Percentiles rank a stretch among this genome's conserved stretches.
These are phyloP conservation scores for Rhegmatorhina hoffmannsi DNA, from an alignment of 2,113 vertebrate species.

Conservation along the genomic window DNA sequence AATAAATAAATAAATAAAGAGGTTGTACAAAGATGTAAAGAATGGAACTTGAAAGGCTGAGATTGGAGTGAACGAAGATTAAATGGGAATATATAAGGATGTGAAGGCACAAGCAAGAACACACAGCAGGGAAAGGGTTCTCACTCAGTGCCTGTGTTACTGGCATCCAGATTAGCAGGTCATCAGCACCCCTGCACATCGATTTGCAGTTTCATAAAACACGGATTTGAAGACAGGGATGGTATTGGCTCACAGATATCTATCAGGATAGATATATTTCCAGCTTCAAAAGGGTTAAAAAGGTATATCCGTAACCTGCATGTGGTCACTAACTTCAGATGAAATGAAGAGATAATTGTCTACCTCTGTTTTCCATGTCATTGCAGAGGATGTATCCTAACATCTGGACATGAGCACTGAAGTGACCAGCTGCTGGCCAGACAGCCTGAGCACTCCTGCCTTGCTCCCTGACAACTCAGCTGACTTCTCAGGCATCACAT, in stretches of 20 bases:
- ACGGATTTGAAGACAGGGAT: not conserved
- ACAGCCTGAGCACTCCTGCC: not conserved
- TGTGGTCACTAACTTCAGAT: not conserved
- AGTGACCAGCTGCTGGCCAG: not conserved
- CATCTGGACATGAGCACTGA: not conserved
- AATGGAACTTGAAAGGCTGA: not conserved
- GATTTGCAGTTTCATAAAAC: not conserved
- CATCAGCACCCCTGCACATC: not conserved
- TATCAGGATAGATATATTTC: not conserved
- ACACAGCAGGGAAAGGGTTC: not conserved
- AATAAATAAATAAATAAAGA: not conserved
- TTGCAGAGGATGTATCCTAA: not conserved
- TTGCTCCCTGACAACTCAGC: not conserved
- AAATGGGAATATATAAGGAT: not conserved
- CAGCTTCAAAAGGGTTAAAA: not conserved
- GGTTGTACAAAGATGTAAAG: not conserved
- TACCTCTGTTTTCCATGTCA: not conserved
- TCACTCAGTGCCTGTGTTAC: not conserved
- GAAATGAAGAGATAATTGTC: not conserved
- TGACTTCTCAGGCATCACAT: not conserved
- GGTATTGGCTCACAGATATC: not conserved
- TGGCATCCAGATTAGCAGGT: not conserved
- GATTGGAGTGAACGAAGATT: not conserved
- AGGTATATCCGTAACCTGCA: not conserved
- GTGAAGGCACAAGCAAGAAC: not conserved